phyloP scores from a whole-genome alignment of 2,113 vertebrate species.

The Alectura lathami region DNA sequence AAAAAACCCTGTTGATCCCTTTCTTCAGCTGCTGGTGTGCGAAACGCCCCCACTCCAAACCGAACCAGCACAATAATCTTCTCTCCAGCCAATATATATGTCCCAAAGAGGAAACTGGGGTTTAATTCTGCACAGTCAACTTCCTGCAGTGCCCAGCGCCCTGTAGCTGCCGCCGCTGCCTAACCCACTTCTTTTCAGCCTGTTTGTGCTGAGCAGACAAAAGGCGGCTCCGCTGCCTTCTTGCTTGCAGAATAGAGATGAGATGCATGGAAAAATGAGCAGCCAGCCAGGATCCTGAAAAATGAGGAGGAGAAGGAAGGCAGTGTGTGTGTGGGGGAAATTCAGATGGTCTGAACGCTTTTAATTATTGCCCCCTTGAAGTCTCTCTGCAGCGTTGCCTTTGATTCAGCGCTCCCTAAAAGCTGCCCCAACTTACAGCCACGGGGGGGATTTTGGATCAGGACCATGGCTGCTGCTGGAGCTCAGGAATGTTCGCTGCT shows the following conservation, averaged over 20 bases:
- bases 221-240: neutral
- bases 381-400: neutral
- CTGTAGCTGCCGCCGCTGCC: neutral
- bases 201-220: slow-evolving; percentile 28
- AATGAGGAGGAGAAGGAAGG: neutral
- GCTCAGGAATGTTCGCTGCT: neutral
- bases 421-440: neutral
- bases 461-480: neutral
- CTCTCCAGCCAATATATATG: neutral
- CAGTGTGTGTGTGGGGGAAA: neutral
- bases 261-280: neutral
- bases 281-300: neutral
- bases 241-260: slow-evolving; percentile 20
- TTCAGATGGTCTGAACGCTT: slow-evolving; percentile 9
- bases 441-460: neutral
- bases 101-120: slow-evolving; percentile 2
- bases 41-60: neutral
- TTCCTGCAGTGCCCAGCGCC: neutral
- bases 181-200: slow-evolving; percentile 35
- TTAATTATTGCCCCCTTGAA: neutral
- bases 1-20: neutral
- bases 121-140: slow-evolving; percentile 22
- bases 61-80: neutral
- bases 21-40: neutral
- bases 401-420: neutral